Evolutionary conservation across 2,888 invertebrate genomes (phyloP).

Genomic region (Platerodrilus igneus): DNA sequence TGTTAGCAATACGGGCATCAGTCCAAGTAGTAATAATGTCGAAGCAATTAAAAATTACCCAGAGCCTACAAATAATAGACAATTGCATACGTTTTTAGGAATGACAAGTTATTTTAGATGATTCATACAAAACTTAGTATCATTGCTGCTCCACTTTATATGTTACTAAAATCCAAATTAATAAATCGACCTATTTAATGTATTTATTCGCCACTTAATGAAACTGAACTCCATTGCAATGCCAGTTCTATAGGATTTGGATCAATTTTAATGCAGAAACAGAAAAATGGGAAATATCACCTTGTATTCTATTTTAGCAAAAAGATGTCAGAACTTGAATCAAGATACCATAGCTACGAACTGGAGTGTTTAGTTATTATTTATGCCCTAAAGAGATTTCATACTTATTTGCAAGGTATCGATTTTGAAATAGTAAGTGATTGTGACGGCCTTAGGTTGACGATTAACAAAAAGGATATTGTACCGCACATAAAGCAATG

Average conservation of each 20-base stretch:
- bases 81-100: conserved; percentile 10
- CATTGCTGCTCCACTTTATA: conserved; percentile 1
- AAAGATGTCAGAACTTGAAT: conserved; percentile 16
- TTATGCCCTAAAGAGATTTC: conserved; percentile 18
- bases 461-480: conserved; percentile 19
- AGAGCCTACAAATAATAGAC: conserved; percentile 4
- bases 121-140: conserved; percentile 5
- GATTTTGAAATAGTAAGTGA: conserved; percentile 13
- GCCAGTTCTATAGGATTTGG: conserved; percentile 6
- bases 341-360: conserved; percentile 21
- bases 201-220: background rate
- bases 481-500: conserved; percentile 3
- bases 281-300: conserved; percentile 4
- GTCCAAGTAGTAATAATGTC: background rate
- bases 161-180: conserved; percentile 1
- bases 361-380: conserved; percentile 21
- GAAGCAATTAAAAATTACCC: conserved; percentile 6
- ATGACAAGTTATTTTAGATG: conserved; percentile 10
- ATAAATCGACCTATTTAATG: background rate
- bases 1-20: background rate
- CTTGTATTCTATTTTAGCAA: conserved; percentile 11
- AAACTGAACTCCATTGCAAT: conserved; percentile 11
- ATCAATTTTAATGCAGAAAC: conserved; percentile 5
- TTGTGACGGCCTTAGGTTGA: conserved; percentile 18
- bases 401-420: conserved; percentile 20